These are phyloP conservation scores for Drosophila athabasca DNA, from an alignment of 1,140 invertebrate species.

Conservation along the genomic window DNA sequence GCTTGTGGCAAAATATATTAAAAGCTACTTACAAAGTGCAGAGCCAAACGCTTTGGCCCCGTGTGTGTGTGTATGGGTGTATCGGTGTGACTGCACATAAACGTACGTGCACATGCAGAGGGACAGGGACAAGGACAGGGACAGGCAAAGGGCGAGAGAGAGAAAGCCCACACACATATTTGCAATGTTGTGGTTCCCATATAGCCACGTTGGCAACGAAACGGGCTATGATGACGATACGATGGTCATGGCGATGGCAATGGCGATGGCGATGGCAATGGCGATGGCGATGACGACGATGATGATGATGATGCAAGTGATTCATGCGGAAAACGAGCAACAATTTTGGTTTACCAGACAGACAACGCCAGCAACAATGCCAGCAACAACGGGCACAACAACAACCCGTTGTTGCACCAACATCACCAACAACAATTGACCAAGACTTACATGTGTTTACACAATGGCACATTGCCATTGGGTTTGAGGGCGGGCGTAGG, in stretches of 20 bases:
- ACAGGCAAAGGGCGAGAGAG: too few relatives aligned
- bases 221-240: conserved; percentile 18
- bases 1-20: conserved; percentile 80
- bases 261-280: conserved; percentile 8
- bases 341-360: conserved; percentile 80
- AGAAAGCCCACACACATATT: conserved; percentile 32
- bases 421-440: conserved; percentile 36
- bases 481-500: too few relatives aligned
- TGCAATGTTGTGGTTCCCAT: conserved; percentile 69
- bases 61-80: conserved; percentile 7
- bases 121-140: too few relatives aligned
- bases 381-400: conserved; percentile 31
- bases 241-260: conserved; percentile 15
- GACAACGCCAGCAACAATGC: conserved; percentile 60
- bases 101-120: too few relatives aligned
- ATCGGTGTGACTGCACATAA: conserved; percentile 18
- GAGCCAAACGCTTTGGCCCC: conserved; percentile 56
- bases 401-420: conserved; percentile 3
- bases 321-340: conserved; percentile 81
- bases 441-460: conserved; percentile 74
- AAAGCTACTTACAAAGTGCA: conserved; percentile 82
- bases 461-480: conserved; percentile 27
- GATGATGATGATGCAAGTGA: conserved; percentile 77
- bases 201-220: conserved; percentile 36
- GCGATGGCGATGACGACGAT: not conserved